A percentile compares a stretch with the other conserved stretches of the same genome.
Conservation (phyloP, 2,888 invertebrate genomes). For the Troides aeacus region DNA sequence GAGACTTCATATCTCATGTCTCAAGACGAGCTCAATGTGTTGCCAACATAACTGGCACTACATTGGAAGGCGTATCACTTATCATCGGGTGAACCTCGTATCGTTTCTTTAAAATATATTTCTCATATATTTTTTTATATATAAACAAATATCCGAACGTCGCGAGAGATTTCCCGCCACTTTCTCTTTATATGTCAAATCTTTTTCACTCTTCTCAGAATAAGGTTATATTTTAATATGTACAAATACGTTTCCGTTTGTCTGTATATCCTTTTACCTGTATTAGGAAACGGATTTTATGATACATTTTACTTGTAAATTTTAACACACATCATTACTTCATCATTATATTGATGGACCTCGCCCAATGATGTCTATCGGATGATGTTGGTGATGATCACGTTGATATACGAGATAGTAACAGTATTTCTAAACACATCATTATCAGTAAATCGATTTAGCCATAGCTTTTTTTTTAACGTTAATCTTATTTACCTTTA, state of each 20-base stretch:
- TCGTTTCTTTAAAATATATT: background rate
- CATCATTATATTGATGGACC: constrained; percentile 25
- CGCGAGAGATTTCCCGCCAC: constrained; percentile 12
- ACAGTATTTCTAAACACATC: constrained; percentile 61
- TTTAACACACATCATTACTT: constrained; percentile 34
- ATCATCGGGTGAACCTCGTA: no score
- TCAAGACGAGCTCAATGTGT: no score
- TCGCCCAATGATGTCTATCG: background rate
- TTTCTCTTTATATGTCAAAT: constrained; percentile 15
- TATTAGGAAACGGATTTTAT: constrained; percentile 8
- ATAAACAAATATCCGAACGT: background rate
- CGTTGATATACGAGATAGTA: constrained; percentile 48
- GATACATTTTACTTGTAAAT: constrained; percentile 32
- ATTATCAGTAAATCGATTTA: constrained; percentile 50
- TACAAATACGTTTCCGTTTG: constrained; percentile 15
- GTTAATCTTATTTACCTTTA: constrained; percentile 49
- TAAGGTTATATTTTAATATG: constrained; percentile 21
- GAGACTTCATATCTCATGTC: no score
- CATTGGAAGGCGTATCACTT: no score
- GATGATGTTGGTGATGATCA: constrained; percentile 26
- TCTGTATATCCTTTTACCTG: background rate
- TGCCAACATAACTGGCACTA: no score
- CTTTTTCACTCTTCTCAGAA: constrained; percentile 11
- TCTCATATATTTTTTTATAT: constrained; percentile 1
- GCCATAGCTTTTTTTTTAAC: constrained; percentile 65